A percentile compares a stretch with the other conserved stretches of the same genome.
These are phyloP conservation scores for Octonoba sinensis DNA, from an alignment of 2,888 invertebrate species.

Conservation along the genomic window DNA sequence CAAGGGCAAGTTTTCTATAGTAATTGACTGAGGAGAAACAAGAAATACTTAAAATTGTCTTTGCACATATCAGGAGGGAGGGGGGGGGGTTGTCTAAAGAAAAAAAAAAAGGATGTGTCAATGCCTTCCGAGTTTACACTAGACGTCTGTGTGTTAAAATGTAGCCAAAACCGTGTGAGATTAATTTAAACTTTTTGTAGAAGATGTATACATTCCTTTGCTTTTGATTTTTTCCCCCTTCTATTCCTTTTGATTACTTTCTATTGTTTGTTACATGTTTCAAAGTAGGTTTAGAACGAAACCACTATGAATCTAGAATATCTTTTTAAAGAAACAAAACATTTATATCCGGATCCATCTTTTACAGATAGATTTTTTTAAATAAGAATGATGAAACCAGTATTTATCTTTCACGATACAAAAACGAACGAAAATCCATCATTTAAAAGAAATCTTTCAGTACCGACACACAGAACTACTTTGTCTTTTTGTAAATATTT, in stretches of 20 bases:
- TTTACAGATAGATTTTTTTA: too few species aligned
- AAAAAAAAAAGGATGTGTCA: conserved; percentile 16
- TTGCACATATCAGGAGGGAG: conserved; percentile 10
- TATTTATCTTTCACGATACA: too few species aligned
- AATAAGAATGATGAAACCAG: too few species aligned
- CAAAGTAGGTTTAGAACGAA: too few species aligned
- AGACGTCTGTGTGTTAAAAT: conserved; percentile 36
- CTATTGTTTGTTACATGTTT: too few species aligned
- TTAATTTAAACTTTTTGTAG: conserved; percentile 6
- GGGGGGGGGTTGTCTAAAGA: background rate
- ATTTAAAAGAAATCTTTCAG: too few species aligned
- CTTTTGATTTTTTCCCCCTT: conserved; percentile 1
- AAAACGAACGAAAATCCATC: too few species aligned
- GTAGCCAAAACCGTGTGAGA: background rate
- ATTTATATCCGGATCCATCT: too few species aligned
- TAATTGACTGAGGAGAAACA: conserved; percentile 54
- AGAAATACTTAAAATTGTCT: conserved; percentile 45
- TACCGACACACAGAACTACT: too few species aligned
- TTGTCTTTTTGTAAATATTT: too few species aligned
- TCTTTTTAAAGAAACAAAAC: too few species aligned
- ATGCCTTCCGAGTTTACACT: conserved; percentile 29
- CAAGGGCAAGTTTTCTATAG: conserved; percentile 48
- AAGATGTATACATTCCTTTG: background rate
- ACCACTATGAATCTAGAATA: too few species aligned
- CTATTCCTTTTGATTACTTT: background rate